Conservation (phyloP, 2,797 vertebrate genomes). For the Sylvilagus floridanus region DNA sequence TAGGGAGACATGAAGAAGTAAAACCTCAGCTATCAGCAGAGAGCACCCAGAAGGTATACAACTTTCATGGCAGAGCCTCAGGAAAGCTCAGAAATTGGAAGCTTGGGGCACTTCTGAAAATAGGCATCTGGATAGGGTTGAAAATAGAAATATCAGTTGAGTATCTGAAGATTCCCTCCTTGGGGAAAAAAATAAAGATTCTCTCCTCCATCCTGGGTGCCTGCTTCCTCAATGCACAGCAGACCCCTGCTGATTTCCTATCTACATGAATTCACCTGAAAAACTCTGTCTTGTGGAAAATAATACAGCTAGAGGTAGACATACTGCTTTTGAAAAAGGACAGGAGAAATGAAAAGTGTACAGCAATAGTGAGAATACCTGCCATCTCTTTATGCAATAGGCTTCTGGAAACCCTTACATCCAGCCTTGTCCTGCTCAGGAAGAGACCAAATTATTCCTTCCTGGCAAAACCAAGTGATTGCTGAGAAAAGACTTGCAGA, state of each 20-base stretch:
- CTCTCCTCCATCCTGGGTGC: not conserved
- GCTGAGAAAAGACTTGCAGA: not conserved
- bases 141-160: not conserved
- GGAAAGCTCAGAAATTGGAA: not conserved
- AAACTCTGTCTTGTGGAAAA: not conserved
- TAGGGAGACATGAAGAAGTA: not conserved
- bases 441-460: not conserved
- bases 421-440: not conserved
- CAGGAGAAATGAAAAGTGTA: not conserved
- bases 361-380: not conserved
- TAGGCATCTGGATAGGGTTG: not conserved
- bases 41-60: not conserved
- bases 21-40: not conserved
- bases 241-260: not conserved
- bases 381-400: no score
- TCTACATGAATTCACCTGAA: not conserved
- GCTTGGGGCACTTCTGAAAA: not conserved
- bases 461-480: not conserved
- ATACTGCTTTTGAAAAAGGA: not conserved
- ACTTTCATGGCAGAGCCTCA: not conserved
- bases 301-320: not conserved
- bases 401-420: not conserved
- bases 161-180: not conserved
- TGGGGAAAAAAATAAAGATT: not conserved
- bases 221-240: not conserved